Conservation (phyloP, 1,140 invertebrate genomes). For the Drosophila sturtevanti region DNA sequence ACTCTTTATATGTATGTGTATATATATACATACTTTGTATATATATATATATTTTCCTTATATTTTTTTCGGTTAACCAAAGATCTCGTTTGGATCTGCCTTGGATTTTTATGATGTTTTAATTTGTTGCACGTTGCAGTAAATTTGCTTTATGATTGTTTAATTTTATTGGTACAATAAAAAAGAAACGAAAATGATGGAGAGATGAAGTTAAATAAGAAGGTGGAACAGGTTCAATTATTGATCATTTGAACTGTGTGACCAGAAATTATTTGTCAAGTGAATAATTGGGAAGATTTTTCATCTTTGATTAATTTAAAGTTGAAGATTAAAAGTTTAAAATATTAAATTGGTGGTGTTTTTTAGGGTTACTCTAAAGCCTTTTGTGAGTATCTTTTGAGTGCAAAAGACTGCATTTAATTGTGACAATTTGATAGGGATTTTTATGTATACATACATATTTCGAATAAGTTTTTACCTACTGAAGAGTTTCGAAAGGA, state of each 20-base stretch:
- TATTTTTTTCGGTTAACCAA: conserved; percentile 37
- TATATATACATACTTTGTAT: too few relatives aligned
- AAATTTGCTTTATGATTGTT: conserved; percentile 60
- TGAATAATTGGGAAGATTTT: too few relatives aligned
- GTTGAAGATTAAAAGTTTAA: neutral
- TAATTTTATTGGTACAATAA: conserved; percentile 49
- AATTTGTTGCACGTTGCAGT: conserved; percentile 78
- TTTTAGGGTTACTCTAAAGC: too few relatives aligned
- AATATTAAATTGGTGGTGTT: too few relatives aligned
- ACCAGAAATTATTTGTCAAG: neutral
- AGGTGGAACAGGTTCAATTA: conserved; percentile 41
- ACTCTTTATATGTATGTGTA: too few relatives aligned
- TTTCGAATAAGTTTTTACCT: too few relatives aligned
- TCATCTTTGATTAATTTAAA: neutral
- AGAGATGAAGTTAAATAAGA: neutral
- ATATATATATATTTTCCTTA: too few relatives aligned
- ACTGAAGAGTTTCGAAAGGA: too few relatives aligned
- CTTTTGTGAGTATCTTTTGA: too few relatives aligned
- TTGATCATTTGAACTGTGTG: neutral
- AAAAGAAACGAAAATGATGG: neutral
- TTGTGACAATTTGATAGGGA: too few relatives aligned
- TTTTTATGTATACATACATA: too few relatives aligned
- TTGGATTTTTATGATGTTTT: conserved; percentile 81
- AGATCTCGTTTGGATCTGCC: conserved; percentile 48
- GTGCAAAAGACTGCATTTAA: too few relatives aligned